phyloP scores from a whole-genome alignment of 2,888 invertebrate genomes.

The Ophion ventricosus region DNA sequence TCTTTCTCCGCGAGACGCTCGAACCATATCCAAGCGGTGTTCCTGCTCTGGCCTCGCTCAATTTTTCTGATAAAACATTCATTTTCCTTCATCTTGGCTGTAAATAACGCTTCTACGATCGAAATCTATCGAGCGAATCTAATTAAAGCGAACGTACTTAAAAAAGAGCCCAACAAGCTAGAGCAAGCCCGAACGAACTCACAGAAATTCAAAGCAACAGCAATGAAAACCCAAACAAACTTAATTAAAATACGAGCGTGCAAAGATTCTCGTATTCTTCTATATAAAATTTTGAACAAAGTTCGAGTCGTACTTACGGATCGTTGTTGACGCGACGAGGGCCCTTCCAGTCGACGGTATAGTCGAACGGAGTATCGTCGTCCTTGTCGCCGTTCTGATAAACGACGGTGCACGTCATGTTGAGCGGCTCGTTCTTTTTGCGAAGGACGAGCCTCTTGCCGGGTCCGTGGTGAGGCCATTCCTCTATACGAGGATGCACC shows the following conservation, averaged over 20 bases:
- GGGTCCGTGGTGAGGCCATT: constrained; percentile 63
- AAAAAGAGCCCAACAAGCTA: too few species aligned
- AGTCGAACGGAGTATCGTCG: constrained; percentile 60
- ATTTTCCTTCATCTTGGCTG: not conserved
- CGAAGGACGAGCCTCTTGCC: constrained; percentile 69
- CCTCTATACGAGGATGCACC: constrained; percentile 66
- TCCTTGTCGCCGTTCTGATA: constrained; percentile 67
- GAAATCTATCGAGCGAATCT: too few species aligned
- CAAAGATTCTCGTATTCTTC: too few species aligned
- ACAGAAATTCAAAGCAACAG: too few species aligned
- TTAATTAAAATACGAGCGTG: too few species aligned
- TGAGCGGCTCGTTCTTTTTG: constrained; percentile 74
- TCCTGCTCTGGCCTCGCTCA: constrained; percentile 66
- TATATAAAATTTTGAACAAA: too few species aligned
- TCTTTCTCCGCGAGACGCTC: constrained; percentile 73
- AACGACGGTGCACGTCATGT: constrained; percentile 74
- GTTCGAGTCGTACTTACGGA: constrained; percentile 65
- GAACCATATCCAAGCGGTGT: constrained; percentile 72
- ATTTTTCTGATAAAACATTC: constrained; percentile 62
- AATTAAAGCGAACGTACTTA: too few species aligned
- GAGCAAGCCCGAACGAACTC: too few species aligned
- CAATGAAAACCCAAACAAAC: too few species aligned
- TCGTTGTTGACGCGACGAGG: constrained; percentile 63
- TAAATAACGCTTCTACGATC: too few species aligned
- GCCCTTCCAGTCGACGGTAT: constrained; percentile 69